phyloP scores from a whole-genome alignment of 1,140 invertebrate species.

The Drosophila kurseongensis region DNA sequence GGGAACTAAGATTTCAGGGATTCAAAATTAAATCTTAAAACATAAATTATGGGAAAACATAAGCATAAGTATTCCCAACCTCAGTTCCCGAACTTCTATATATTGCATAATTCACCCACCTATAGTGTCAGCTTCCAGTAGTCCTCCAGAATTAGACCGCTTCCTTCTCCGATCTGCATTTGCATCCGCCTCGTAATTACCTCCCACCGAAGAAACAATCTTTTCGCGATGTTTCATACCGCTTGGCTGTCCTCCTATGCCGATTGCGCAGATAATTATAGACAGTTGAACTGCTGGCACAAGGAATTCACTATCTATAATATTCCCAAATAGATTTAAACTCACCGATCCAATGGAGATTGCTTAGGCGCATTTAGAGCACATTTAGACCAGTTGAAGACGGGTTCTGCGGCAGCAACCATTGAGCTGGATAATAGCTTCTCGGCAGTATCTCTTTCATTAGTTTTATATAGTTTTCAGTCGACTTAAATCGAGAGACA shows the following conservation, averaged over 20 bases:
- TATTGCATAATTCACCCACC: slow-evolving; percentile 3
- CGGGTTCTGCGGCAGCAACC: slow-evolving; percentile 16
- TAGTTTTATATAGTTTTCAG: background rate
- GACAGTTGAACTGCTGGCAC: slow-evolving; percentile 25
- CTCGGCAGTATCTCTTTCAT: background rate
- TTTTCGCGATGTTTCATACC: background rate
- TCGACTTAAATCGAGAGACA: background rate
- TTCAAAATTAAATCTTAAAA: too few relatives aligned
- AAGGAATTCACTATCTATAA: background rate
- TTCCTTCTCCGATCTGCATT: background rate
- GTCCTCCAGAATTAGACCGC: background rate
- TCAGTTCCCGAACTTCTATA: background rate
- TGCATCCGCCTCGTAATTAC: background rate
- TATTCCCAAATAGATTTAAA: background rate
- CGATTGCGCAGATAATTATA: slow-evolving; percentile 26
- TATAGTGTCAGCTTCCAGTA: background rate
- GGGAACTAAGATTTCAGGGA: too few relatives aligned
- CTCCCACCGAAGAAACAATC: background rate
- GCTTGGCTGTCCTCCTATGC: slow-evolving; percentile 23
- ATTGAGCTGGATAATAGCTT: slow-evolving; percentile 12
- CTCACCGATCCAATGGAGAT: slow-evolving; percentile 59
- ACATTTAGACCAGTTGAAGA: slow-evolving; percentile 48
- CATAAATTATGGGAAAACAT: too few relatives aligned
- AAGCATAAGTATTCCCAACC: too few relatives aligned
- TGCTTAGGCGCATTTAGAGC: slow-evolving; percentile 68